These are phyloP conservation scores for Azorinus chamasolen DNA, from an alignment of 2,888 invertebrate species.

Conservation along the genomic window DNA sequence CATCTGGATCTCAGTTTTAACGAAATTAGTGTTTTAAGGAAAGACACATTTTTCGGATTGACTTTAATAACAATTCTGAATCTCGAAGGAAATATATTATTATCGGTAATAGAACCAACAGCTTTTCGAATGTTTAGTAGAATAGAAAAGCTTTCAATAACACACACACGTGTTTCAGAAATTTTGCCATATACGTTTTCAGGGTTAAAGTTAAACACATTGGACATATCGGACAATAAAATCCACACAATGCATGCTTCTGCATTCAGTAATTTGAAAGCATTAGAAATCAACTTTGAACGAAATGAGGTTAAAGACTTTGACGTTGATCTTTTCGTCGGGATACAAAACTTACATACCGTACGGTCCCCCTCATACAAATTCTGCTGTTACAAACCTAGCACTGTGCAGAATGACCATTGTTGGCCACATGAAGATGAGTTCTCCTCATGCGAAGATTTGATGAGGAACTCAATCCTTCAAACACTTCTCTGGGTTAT, in stretches of 20 bases:
- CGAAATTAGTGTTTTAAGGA: background rate
- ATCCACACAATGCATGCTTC: conserved; percentile 2
- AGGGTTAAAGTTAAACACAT: conserved; percentile 3
- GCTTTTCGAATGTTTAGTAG: conserved; percentile 1
- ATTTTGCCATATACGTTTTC: conserved; percentile 11
- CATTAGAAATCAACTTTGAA: conserved; percentile 7
- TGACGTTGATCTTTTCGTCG: conserved; percentile 9
- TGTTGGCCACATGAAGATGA: conserved; percentile 53
- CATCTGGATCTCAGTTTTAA: conserved; percentile 13
- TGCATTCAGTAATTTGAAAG: conserved; percentile 8
- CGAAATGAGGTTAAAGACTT: background rate
- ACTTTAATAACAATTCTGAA: background rate
- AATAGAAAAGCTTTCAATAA: background rate
- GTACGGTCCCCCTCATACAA: conserved; percentile 12
- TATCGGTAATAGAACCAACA: conserved; percentile 2
- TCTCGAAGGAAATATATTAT: conserved; percentile 3
- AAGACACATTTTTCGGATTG: background rate
- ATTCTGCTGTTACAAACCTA: conserved; percentile 26
- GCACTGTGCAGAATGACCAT: conserved; percentile 50
- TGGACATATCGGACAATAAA: conserved; percentile 11
- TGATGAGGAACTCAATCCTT: conserved; percentile 63
- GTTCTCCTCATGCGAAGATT: conserved; percentile 67
- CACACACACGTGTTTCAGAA: background rate
- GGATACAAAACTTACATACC: conserved; percentile 5
- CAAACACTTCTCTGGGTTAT: conserved; percentile 63